phyloP scores from a whole-genome alignment of 53 echinoderm and acorn worm species.

The Echinometra lucunter region DNA sequence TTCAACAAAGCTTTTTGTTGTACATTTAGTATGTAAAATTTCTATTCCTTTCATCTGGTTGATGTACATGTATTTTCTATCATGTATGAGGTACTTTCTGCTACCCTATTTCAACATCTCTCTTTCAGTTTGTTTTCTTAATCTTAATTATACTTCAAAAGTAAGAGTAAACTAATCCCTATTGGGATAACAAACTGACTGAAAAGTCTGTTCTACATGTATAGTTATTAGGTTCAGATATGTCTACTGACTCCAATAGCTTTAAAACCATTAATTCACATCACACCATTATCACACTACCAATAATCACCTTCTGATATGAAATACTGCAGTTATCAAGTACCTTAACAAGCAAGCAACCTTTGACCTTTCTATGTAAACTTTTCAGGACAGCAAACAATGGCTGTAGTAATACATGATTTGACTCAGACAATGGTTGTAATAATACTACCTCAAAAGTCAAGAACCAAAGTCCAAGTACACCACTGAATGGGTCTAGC shows the following conservation, averaged over 20 bases:
- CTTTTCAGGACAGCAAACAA: constrained; percentile 25
- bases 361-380: constrained; percentile 21
- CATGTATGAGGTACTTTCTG: too few species aligned
- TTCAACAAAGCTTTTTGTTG: too few species aligned
- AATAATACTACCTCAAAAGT: constrained; percentile 3
- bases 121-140: too few species aligned
- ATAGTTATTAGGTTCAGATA: background rate
- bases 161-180: too few species aligned
- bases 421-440: constrained; percentile 30
- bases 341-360: background rate
- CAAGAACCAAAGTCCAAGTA: constrained; percentile 6
- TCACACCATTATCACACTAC: constrained; percentile 20
- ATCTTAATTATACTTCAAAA: too few species aligned
- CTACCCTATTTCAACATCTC: too few species aligned
- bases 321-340: background rate
- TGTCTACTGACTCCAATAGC: background rate
- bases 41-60: too few species aligned
- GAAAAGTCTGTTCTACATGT: too few species aligned
- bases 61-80: too few species aligned
- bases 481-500: background rate
- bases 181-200: too few species aligned
- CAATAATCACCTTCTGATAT: background rate
- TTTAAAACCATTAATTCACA: background rate
- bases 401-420: background rate
- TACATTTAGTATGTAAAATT: too few species aligned